Percentiles rank a stretch among this genome's conserved stretches.
These are phyloP conservation scores for Phanerotoma sp. DNA, from an alignment of 2,888 invertebrate species.

Conservation along the genomic window DNA sequence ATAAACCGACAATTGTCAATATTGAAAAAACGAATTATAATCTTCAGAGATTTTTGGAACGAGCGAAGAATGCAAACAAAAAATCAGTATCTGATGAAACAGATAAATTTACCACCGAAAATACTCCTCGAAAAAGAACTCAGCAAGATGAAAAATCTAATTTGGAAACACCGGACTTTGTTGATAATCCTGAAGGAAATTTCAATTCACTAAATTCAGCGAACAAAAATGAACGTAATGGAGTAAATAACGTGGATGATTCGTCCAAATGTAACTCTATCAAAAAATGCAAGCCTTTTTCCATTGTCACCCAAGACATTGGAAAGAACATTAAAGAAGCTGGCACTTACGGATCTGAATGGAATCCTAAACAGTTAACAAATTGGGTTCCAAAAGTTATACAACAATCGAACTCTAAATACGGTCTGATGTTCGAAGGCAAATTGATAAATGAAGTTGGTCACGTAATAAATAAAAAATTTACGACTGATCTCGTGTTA, in stretches of 20 bases:
- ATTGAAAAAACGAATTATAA: too few relatives aligned
- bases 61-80: not conserved
- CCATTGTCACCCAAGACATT: not conserved
- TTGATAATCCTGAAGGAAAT: too few relatives aligned
- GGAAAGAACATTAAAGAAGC: not conserved
- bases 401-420: constrained; percentile 26
- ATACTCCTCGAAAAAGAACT: too few relatives aligned
- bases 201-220: too few relatives aligned
- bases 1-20: constrained; percentile 26
- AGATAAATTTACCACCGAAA: too few relatives aligned
- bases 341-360: constrained; percentile 34
- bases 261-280: not conserved
- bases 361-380: constrained; percentile 41
- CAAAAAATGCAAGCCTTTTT: not conserved
- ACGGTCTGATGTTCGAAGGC: constrained; percentile 45
- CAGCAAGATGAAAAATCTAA: too few relatives aligned
- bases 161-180: too few relatives aligned
- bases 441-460: constrained; percentile 47
- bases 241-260: too few relatives aligned
- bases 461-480: constrained; percentile 39
- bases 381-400: constrained; percentile 45
- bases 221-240: too few relatives aligned
- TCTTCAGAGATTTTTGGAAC: too few relatives aligned
- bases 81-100: too few relatives aligned
- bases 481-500: constrained; percentile 38